These are phyloP conservation scores for Parapristionchus giblindavisi DNA, from an alignment of 2,888 invertebrate species.

Conservation along the genomic window DNA sequence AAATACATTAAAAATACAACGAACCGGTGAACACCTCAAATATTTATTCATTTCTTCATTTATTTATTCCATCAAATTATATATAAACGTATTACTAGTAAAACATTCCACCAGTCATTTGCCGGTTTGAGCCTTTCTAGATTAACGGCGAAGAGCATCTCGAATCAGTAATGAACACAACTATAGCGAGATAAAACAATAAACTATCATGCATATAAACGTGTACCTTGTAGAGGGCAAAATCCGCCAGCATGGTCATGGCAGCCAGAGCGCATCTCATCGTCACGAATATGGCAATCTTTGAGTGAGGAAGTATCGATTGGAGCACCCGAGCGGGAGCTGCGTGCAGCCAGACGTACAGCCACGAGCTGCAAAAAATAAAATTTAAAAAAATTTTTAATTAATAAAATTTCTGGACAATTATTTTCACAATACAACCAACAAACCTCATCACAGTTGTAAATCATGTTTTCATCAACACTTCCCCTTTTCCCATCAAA, in stretches of 20 bases:
- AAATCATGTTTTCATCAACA: no score
- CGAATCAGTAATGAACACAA: no score
- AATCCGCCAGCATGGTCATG: conserved; percentile 77
- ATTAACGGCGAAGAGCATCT: no score
- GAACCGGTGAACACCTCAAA: no score
- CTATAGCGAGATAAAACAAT: no score
- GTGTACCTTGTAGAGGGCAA: conserved; percentile 74
- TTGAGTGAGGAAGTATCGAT: conserved; percentile 54
- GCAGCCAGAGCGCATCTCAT: conserved; percentile 70
- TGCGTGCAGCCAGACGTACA: conserved; percentile 84
- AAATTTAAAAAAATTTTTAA: conserved; percentile 26
- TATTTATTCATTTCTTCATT: no score
- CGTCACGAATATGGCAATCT: conserved; percentile 82
- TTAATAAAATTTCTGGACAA: not conserved
- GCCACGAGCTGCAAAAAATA: conserved; percentile 79
- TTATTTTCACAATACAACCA: not conserved
- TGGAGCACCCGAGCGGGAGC: conserved; percentile 50
- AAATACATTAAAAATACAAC: no score
- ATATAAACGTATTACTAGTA: no score
- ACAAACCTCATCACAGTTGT: not conserved
- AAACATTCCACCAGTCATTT: no score
- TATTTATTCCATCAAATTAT: no score
- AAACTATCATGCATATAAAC: not conserved
- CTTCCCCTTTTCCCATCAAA: no score
- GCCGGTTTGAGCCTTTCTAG: no score